A percentile compares a stretch with the other conserved stretches of the same genome.
Evolutionary conservation across 2,888 invertebrate genomes (phyloP).

Genomic region (Neoaliturus tenellus): DNA sequence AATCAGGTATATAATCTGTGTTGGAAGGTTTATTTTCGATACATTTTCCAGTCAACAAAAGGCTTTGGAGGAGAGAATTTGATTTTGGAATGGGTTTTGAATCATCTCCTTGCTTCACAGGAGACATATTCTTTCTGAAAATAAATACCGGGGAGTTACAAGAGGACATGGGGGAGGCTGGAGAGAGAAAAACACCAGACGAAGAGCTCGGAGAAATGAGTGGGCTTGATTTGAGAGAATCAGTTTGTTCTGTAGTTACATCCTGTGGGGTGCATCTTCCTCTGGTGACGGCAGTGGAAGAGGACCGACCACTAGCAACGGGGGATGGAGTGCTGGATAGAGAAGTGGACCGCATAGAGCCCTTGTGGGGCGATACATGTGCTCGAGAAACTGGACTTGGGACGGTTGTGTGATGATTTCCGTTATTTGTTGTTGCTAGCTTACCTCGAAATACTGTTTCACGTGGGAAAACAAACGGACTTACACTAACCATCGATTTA

Average conservation of each 20-base stretch:
- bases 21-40: background rate
- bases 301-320: background rate
- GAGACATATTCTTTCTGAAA: constrained; percentile 34
- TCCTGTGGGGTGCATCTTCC: constrained; percentile 30
- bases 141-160: constrained; percentile 32
- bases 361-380: constrained; percentile 12
- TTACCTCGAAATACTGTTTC: constrained; percentile 44
- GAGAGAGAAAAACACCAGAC: constrained; percentile 44
- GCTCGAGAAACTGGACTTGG: constrained; percentile 1
- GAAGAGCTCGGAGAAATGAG: constrained; percentile 32
- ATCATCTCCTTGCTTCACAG: background rate
- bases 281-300: background rate
- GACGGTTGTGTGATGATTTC: background rate
- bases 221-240: constrained; percentile 25
- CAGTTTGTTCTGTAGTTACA: background rate
- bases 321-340: constrained; percentile 19
- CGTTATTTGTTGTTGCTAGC: background rate
- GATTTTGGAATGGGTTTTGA: background rate
- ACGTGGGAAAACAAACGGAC: constrained; percentile 44
- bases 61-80: constrained; percentile 31
- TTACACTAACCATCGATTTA: constrained; percentile 25
- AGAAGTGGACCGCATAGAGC: background rate
- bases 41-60: constrained; percentile 30
- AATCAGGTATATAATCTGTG: background rate
- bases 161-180: constrained; percentile 35